These are phyloP conservation scores for Rattus rattus DNA, from an alignment of 2,113 vertebrate species.

Conservation along the genomic window DNA sequence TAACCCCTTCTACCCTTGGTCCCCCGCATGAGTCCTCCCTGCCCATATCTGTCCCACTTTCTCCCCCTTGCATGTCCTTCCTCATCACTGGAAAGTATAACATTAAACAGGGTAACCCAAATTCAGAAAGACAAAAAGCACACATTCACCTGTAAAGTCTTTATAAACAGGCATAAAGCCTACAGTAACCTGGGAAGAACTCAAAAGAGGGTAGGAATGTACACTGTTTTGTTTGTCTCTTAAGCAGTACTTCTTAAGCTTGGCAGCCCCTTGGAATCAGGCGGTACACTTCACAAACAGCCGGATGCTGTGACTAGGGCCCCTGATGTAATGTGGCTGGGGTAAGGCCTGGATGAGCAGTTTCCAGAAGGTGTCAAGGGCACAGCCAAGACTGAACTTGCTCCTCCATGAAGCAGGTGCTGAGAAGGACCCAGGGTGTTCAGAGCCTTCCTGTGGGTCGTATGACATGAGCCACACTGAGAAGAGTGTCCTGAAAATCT, in stretches of 20 bases:
- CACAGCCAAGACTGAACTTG: neutral
- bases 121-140: neutral
- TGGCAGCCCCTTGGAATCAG: neutral
- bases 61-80: neutral
- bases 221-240: neutral
- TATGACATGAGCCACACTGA: neutral
- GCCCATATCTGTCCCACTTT: neutral
- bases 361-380: neutral
- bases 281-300: neutral
- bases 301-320: neutral
- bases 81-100: neutral
- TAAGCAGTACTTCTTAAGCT: neutral
- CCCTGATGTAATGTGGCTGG: neutral
- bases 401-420: neutral
- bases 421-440: fast-evolving
- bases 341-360: neutral
- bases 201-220: neutral
- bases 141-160: neutral
- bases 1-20: neutral
- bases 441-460: fast-evolving
- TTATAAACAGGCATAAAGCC: neutral
- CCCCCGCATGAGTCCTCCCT: too few relatives aligned
- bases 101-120: neutral
- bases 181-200: neutral
- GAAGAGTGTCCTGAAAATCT: neutral